Evolutionary conservation across 2,888 invertebrate species (phyloP), one percentile per base, ranked within the genome.

Genomic region (Aleiodes alternator): DNA sequence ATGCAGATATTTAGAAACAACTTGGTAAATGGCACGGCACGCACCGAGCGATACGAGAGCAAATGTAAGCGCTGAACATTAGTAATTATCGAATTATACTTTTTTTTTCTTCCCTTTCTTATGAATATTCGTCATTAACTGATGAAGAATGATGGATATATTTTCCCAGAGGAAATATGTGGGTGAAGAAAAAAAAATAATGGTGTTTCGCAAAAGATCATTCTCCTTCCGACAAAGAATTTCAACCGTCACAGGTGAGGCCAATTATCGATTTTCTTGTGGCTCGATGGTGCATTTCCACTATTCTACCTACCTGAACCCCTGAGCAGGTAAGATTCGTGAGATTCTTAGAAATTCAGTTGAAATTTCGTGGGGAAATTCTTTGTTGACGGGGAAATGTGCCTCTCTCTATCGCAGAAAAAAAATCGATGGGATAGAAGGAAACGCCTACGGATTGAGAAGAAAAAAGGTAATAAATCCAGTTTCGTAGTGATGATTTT

Each of bases 151-250:
- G 56, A 29, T 11, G 56, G 14, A 29, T 43, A 43, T 7, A 43
- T 43, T 43, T 43, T 43, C 9, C 7, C 11, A 11, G 11, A 3
- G 16, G 23, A 56, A 16, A 56, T 23, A 56, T 11, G 56, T 23
- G 11, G 23, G n/a, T n/a, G n/a, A 34, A 43, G 48, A 43, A 8
- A 12, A 14, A 6, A 16, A 23, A 16, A 43, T 61, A 43, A n/a
- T 61, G 43, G 43, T 14, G 14, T 23, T 8, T 64, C 11, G 43
- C 48, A 16, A 43, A 23, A 48, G 43, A 64, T 64, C 23, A 64
- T 64, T 43, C 16, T 57, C 34, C 31, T 12, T 48, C 64, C 48
- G 64, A 64, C 64, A 64, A 64, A 64, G 64, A 43, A 43, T 64
- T 11, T 48, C 43, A 48, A 38, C 61, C n/a, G 14, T 16, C 43